A percentile compares a stretch with the other conserved stretches of the same genome.
These are phyloP conservation scores for Pteromalus puparum DNA, from an alignment of 1,140 invertebrate genomes.

Conservation along the genomic window DNA sequence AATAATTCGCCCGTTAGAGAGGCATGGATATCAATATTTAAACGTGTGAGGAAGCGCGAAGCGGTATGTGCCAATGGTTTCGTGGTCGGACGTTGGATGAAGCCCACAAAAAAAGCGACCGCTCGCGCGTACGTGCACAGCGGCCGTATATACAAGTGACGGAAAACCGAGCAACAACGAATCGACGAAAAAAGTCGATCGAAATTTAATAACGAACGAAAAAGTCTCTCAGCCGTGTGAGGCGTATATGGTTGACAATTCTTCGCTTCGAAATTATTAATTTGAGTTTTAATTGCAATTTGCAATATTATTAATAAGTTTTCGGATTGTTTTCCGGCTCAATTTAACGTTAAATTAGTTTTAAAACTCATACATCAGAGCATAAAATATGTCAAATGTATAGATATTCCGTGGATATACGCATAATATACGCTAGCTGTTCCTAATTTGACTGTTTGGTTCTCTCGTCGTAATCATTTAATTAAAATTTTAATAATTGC, in stretches of 20 bases:
- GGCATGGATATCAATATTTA: conserved; percentile 7
- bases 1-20: conserved; percentile 1
- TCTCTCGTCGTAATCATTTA: too few species aligned
- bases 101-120: background rate
- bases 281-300: background rate
- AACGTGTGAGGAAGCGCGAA: conserved; percentile 3
- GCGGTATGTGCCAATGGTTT: background rate
- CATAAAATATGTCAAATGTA: background rate
- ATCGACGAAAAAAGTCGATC: background rate
- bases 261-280: background rate
- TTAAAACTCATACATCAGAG: background rate
- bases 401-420: too few species aligned
- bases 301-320: background rate
- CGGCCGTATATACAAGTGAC: background rate
- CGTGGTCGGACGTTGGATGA: background rate
- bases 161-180: background rate
- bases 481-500: too few species aligned
- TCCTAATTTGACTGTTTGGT: too few species aligned
- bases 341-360: conserved; percentile 2
- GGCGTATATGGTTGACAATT: background rate
- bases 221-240: background rate
- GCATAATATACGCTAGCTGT: too few species aligned
- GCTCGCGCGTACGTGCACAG: background rate
- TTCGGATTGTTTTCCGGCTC: background rate
- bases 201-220: conserved; percentile 9